phyloP scores from a whole-genome alignment of 1,140 invertebrate species.

The Drosophila littoralis region DNA sequence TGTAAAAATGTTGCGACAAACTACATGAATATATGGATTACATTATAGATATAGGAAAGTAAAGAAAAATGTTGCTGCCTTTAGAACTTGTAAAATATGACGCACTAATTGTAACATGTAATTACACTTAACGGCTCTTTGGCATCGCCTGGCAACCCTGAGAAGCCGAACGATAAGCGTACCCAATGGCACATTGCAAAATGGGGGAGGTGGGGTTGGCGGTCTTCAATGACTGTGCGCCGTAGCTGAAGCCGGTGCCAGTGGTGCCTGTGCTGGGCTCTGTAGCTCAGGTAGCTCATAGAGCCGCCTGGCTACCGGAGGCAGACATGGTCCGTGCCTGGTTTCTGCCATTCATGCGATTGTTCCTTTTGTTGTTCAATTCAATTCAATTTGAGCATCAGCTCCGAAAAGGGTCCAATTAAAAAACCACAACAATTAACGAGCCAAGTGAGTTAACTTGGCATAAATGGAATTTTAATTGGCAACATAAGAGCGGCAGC shows the following conservation, averaged over 20 bases:
- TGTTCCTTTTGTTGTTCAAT: constrained; percentile 65
- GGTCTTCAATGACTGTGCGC: constrained; percentile 13
- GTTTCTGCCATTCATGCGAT: constrained; percentile 64
- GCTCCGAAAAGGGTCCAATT: constrained; percentile 81
- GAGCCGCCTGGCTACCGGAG: constrained; percentile 29
- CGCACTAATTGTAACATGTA: background rate
- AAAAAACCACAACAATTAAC: constrained; percentile 84
- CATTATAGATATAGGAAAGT: too few relatives aligned
- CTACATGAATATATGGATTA: too few relatives aligned
- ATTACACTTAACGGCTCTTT: background rate
- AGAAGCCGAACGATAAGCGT: constrained; percentile 38
- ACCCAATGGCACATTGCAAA: constrained; percentile 47
- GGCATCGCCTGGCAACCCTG: constrained; percentile 19
- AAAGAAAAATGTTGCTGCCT: too few relatives aligned
- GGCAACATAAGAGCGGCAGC: constrained; percentile 74
- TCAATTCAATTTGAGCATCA: constrained; percentile 69
- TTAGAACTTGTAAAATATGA: too few relatives aligned
- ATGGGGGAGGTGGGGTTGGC: background rate
- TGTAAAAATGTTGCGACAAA: too few relatives aligned
- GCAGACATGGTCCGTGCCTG: constrained; percentile 10
- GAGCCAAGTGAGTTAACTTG: constrained; percentile 84
- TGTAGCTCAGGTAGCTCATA: constrained; percentile 25
- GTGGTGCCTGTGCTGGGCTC: background rate
- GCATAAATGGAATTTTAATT: constrained; percentile 84
- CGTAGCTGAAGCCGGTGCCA: constrained; percentile 11